Percentiles rank a stretch among this genome's conserved stretches.
These are phyloP conservation scores for Bufotes viridis DNA, from an alignment of 2,797 vertebrate species.

Conservation along the genomic window DNA sequence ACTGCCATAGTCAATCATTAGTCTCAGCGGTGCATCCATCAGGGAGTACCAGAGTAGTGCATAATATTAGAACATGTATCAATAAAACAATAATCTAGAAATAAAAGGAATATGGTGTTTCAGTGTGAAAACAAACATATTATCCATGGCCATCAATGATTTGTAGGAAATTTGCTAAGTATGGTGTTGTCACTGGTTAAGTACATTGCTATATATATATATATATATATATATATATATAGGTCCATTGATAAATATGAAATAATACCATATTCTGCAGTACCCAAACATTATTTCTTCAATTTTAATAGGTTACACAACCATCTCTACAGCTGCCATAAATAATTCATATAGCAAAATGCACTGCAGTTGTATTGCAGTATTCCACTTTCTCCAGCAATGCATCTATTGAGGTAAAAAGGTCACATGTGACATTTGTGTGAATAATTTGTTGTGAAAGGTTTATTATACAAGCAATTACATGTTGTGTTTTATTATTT, in stretches of 20 bases:
- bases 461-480: constrained; percentile 66
- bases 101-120: not conserved
- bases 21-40: no score
- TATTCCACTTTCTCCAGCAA: constrained; percentile 6
- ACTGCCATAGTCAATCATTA: no score
- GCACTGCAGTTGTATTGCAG: not conserved
- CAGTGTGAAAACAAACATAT: not conserved
- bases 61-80: not conserved
- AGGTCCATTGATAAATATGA: not conserved
- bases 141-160: not conserved
- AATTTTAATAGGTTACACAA: not conserved
- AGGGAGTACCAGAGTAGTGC: no score
- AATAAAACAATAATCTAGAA: not conserved
- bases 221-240: no score
- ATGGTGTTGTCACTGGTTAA: no score
- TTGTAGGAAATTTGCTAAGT: no score
- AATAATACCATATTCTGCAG: not conserved
- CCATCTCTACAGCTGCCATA: not conserved
- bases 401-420: constrained; percentile 42
- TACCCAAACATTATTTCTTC: not conserved
- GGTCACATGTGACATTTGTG: constrained; percentile 52
- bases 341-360: not conserved
- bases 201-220: not conserved
- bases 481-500: constrained; percentile 66
- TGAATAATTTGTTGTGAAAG: constrained; percentile 45